Conservation (phyloP, 1,140 invertebrate genomes). For the Belonocnema kinseyi region DNA sequence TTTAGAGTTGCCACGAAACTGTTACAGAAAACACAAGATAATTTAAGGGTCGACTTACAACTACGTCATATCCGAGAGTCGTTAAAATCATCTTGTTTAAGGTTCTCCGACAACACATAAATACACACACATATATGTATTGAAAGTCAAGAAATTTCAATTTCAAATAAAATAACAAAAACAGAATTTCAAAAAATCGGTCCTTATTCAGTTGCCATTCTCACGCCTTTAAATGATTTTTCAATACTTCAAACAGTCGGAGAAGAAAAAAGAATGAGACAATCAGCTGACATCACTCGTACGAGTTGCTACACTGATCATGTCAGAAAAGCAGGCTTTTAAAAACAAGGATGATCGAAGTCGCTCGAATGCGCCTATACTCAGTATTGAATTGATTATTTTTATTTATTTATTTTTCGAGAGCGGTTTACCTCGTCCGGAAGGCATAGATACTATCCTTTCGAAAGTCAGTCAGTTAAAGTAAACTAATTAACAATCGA, state of each 20-base stretch:
- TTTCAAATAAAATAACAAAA: too few species aligned
- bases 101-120: too few species aligned
- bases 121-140: too few species aligned
- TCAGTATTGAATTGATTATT: neutral
- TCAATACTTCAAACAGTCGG: neutral
- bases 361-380: neutral
- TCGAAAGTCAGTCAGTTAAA: slow-evolving; percentile 30
- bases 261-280: neutral
- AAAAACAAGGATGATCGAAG: slow-evolving; percentile 23
- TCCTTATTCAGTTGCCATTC: too few species aligned
- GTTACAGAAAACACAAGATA: too few species aligned
- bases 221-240: too few species aligned
- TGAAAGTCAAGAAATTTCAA: too few species aligned
- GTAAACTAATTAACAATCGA: slow-evolving; percentile 29
- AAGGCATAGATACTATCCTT: slow-evolving; percentile 6
- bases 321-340: neutral
- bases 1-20: too few species aligned
- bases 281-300: neutral
- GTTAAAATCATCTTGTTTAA: too few species aligned
- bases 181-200: too few species aligned
- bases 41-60: too few species aligned
- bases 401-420: neutral
- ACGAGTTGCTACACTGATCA: neutral
- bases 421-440: neutral
- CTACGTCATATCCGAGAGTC: too few species aligned